Conservation (phyloP, 2,888 invertebrate genomes). For the Macrophya annulata region DNA sequence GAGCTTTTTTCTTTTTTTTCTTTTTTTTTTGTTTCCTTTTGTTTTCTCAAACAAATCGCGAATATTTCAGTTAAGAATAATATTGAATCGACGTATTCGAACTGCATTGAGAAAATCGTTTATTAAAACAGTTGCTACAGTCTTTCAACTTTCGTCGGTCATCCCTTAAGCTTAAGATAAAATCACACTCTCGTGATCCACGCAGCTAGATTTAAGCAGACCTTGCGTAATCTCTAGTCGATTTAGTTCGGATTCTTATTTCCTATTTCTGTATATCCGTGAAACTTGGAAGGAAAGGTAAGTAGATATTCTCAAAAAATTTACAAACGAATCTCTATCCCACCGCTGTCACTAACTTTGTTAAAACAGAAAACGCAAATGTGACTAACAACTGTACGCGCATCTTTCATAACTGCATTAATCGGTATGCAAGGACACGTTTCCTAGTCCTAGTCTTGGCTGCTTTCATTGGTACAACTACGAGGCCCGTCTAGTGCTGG, state of each 20-base stretch:
- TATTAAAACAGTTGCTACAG: neutral
- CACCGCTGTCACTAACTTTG: constrained; percentile 38
- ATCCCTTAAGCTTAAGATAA: constrained; percentile 15
- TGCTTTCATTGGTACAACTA: constrained; percentile 8
- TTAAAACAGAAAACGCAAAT: neutral
- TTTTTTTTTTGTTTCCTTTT: neutral
- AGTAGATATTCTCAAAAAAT: neutral
- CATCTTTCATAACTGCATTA: constrained; percentile 58
- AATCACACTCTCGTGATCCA: constrained; percentile 21
- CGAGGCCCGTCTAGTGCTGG: neutral
- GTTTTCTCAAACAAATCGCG: neutral
- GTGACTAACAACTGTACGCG: neutral
- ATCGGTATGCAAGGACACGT: constrained; percentile 70
- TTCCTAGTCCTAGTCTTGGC: constrained; percentile 49
- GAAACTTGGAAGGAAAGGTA: neutral
- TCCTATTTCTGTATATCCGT: neutral
- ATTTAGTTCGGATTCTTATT: neutral
- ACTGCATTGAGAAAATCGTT: neutral
- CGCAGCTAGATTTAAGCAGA: neutral
- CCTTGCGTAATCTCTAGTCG: neutral
- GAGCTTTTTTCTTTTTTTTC: neutral
- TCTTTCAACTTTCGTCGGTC: constrained; percentile 16
- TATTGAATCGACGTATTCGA: neutral
- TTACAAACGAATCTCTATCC: neutral
- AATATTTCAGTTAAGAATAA: neutral